Evolutionary conservation across 2,888 invertebrate species (phyloP), one percentile per base, ranked within the genome.

Genomic region (Leucophenga maculata): DNA sequence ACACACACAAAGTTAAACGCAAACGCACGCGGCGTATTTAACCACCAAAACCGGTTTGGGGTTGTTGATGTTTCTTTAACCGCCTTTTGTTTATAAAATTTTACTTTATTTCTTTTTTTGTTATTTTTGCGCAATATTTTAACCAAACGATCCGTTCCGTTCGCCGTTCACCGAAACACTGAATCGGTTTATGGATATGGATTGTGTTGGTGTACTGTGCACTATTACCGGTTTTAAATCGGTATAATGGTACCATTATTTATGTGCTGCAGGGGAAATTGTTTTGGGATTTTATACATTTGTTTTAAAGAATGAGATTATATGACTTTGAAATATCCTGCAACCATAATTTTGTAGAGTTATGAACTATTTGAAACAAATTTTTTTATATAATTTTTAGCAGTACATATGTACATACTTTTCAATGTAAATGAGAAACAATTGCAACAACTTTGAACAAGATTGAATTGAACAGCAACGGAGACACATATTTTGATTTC

Each of bases 101-200:
- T 6, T 26, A 26, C 4, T 26, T 26, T 26, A 26, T 26, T 39
- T 60, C 18, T 60, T 18, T 13, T n/a, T n/a, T 59, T n/a, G n/a
- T 14, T 8, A 9, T 54, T 13, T 11, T 39, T 11, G 1, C 46
- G 46, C 22, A 62, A 46, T 3, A 16, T 46, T 62, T 14, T 20
- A 46, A 22, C 62, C 18, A 6, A 13, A 46, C 16, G 20, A 20
- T 71, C 68, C 73, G 67, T 73, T 44, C 26, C 44, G 55, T 55
- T 74, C 78, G 72, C 80, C 79, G 75, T 77, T 80, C 75, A 71
- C 76, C 74, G 75, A 73, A 72, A 75, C 78, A 79, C 69, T 74
- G 44, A 72, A 22, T 65, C 50, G 48, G 46, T 44, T 48, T 48
- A 20, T 18, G 68, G n/a, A n/a, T 55, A 50, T 67, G 48, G 72